Evolutionary conservation across 2,113 vertebrate genomes (phyloP), one percentile per base, ranked within the genome.

Genomic region (Urocynchramus pylzowi): DNA sequence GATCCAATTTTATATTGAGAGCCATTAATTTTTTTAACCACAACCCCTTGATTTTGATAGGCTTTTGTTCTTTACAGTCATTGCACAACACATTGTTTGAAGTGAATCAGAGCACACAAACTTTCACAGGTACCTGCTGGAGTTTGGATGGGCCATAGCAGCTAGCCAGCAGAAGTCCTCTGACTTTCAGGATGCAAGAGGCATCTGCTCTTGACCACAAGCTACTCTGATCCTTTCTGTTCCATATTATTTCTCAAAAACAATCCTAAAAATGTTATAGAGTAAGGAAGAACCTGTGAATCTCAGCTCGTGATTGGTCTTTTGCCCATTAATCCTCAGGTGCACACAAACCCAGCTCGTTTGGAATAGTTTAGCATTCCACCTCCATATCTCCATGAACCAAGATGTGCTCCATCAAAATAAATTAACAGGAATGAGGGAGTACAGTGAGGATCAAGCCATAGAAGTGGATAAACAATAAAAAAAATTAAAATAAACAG

Each of bases 21-120:
- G 39, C 65, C 94, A 73, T 94, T 97, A 54, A 80, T 94, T 91
- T 90, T 65, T 65, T 90, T 84, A 91, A 93, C 37, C 9, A 11
- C 81, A 77, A 69, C 52, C 80, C 65, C 87, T 87, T 94, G 96
- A 96, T 96, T 95, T 94, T 93, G 94, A 89, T 60, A 41, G 78
- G 75, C 61, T 95, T 95, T 94, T 96, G 81, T 83, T 96, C 94
- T 81, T 65, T n/a, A 13, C 81, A 84, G 71, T 49, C 93, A 13
- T 18, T 64, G 73, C 64, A 56, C 56, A 87, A 80, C 60, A 35
- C 78, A 50, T 52, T 93, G 80, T 63, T 59, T 78, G 54, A 41
- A 93, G 78, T 31, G 79, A 91, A 90, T 64, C 68, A 70, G 56
- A 75, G 78, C 4, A 9, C 80, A 50, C 68, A 59, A 61, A 85